Evolutionary conservation across 1,140 invertebrate genomes (phyloP).

Genomic region (Atopsyche davidsoni): DNA sequence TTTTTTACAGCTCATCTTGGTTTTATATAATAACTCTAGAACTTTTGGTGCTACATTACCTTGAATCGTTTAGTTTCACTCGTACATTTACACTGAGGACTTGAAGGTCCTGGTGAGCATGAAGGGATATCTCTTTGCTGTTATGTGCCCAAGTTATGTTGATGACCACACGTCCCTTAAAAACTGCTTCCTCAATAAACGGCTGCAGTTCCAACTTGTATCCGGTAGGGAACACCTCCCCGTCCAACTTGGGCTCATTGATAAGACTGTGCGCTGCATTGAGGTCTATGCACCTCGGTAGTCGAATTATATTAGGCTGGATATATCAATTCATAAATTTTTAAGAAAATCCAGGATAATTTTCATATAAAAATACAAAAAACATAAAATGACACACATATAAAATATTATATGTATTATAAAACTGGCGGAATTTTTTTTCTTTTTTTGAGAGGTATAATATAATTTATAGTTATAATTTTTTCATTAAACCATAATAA

Average conservation of each 20-base stretch:
- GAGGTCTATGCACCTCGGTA: conserved; percentile 53
- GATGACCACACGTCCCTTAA: conserved; percentile 56
- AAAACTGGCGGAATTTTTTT: no score
- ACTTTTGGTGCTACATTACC: background rate
- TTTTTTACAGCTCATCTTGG: no score
- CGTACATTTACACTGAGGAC: conserved; percentile 44
- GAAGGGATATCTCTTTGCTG: conserved; percentile 53
- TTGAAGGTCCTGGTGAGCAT: conserved; percentile 54
- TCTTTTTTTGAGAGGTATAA: no score
- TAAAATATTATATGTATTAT: no score
- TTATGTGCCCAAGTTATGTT: conserved; percentile 52
- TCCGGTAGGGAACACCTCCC: conserved; percentile 50
- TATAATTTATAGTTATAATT: no score
- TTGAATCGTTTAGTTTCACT: conserved; percentile 3
- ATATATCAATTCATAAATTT: no score
- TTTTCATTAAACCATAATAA: no score
- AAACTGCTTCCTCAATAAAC: conserved; percentile 50
- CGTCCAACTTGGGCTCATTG: conserved; percentile 51
- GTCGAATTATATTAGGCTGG: conserved; percentile 6
- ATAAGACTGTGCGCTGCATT: conserved; percentile 52
- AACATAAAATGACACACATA: no score
- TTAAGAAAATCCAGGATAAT: no score
- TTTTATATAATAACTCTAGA: no score
- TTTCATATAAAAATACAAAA: no score
- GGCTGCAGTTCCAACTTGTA: conserved; percentile 60